Base-by-base conservation (phyloP, 2,797 vertebrate species). In the Leucoraja ocellata region DNA sequence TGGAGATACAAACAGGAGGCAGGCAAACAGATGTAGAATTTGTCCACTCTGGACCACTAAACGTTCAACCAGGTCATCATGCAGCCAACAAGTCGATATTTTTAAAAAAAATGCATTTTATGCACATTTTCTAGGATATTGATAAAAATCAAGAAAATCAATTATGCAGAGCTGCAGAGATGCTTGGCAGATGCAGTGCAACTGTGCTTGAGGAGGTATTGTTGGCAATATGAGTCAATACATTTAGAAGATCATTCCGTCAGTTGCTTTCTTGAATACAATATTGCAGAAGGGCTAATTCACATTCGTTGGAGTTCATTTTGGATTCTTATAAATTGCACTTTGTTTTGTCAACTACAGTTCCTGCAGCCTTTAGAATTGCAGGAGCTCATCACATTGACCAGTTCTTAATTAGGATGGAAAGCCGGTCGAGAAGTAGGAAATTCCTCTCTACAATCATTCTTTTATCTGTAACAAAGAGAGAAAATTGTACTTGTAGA, bases 381-480 rank as follows among this genome's bases (percentile, higher is more conserved):
- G 36, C 93, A 3, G 65, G 93, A 94, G 93, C 94, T 94, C 91
- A 93, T 94, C 93, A 21, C 93, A 94, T 94, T 94, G 63, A 84
- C 92, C 0, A 80, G 95, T 94, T 73, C 71, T 58, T 77, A 93
- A 94, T 93, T 94, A 94, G 94, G 93, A 93, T 0, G 32, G 94
- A 54, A 92, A 94, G 95, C 94, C 68, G 21, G 94, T 94, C 94
- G 93, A 94, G 94, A 94, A 78, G 71, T 79, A 73, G 23, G 90
- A 88, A 88, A 76, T 74, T 11, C 39, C 23, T 65, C 58, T 93
- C 94, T 68, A 94, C 9, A 93, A 93, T 99, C 96, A 99, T 95
- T 98, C 97, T 96, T 98, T 99, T 95, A 99, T 98, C 98, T 99
- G 96, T 39, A 94, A 28, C 94, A 93, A 93, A 90, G 93, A 81